phyloP scores from a whole-genome alignment of 2,113 vertebrate species.

The Ariopsis seemanni region DNA sequence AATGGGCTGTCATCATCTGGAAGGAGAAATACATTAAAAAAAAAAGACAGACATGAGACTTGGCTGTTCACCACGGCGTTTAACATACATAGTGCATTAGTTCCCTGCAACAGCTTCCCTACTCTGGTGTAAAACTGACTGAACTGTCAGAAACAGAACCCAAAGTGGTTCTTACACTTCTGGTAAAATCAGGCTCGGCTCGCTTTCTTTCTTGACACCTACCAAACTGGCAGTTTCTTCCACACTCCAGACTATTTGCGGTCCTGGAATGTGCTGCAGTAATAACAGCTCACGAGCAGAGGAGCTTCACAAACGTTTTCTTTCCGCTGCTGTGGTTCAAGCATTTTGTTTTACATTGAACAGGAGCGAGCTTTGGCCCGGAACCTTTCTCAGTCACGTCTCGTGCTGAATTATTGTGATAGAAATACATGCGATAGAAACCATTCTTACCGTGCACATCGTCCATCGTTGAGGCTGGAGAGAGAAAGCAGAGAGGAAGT shows the following conservation, averaged over 20 bases:
- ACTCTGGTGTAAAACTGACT: neutral
- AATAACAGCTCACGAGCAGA: conserved; percentile 18
- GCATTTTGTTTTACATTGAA: neutral
- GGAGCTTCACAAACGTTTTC: conserved; percentile 34
- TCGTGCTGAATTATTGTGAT: neutral
- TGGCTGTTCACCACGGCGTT: neutral
- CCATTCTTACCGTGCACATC: conserved; percentile 62
- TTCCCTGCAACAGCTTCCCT: neutral
- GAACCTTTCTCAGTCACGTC: conserved; percentile 22
- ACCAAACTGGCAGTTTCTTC: neutral
- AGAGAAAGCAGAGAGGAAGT: conserved; percentile 31
- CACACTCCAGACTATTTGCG: neutral
- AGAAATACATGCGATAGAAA: conserved; percentile 20
- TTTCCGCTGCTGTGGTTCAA: conserved; percentile 15
- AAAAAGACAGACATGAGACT: conserved; percentile 45
- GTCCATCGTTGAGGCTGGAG: conserved; percentile 64
- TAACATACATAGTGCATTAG: neutral
- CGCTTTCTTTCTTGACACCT: neutral
- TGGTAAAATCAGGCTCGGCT: neutral
- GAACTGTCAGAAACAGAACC: neutral
- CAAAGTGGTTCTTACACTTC: neutral
- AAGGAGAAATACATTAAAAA: conserved; percentile 44
- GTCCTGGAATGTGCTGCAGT: conserved; percentile 17
- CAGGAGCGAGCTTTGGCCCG: neutral
- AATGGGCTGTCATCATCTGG: conserved; percentile 72